Evolutionary conservation across 1,140 invertebrate species (phyloP), one percentile per base, ranked within the genome.

Genomic region (Coenobita brevimanus): DNA sequence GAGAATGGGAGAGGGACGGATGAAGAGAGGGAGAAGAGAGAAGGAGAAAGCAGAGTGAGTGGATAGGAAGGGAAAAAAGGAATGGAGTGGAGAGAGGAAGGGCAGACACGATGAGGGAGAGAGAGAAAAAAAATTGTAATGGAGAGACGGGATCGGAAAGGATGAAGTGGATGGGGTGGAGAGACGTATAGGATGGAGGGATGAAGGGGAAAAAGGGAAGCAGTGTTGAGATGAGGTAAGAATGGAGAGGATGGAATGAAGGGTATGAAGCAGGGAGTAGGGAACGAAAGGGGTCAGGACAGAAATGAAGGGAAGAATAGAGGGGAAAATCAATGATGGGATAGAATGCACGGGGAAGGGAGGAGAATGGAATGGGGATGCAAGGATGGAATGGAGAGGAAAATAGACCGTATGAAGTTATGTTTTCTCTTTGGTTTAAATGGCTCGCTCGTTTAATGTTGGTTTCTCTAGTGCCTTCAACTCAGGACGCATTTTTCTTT

Each of bases 161-260:
- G 67, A 38, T 15, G 41, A 71, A 38, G 67, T 2, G 15, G 1
- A 38, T 57, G n/a, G 13, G 54, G 54, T 57, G 54, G n/a, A 57
- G 54, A n/a, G n/a, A 57, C 10, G n/a, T 13, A 57, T 10, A n/a
- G n/a, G 54, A n/a, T 13, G n/a, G 54, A 57, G n/a, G 54, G 54
- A n/a, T 57, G 54, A 57, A 57, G n/a, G 54, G 54, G 54, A 57
- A 57, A n/a, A 57, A 57, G n/a, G 54, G n/a, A n/a, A n/a, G n/a
- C 13, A 13, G 54, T 10, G n/a, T 10, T 10, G 13, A 57, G n/a
- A 13, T 13, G n/a, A 57, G 54, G n/a, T 10, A n/a, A 57, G 54
- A 57, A 13, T 13, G n/a, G n/a, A 13, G 54, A 57, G 54, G 54
- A n/a, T 13, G 13, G 54, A n/a, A 57, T 10, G n/a, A 57, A n/a